Conservation (phyloP, 2,797 vertebrate species). For the Platalea minor region DNA sequence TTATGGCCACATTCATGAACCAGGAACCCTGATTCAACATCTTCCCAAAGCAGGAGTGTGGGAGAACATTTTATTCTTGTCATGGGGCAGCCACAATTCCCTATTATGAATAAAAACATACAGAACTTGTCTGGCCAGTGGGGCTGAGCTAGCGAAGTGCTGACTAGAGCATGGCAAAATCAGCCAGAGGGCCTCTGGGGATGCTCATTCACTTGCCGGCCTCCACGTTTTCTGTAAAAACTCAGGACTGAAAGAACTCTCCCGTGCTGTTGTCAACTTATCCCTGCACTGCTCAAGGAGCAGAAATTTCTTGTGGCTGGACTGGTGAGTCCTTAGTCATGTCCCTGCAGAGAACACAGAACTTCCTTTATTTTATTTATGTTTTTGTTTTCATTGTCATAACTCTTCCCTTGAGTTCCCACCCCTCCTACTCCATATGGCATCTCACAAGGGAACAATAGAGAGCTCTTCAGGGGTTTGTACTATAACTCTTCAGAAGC, state of each 20-base stretch:
- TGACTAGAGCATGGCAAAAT: neutral
- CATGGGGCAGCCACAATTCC: neutral
- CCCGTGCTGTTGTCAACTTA: neutral
- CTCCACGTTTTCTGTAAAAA: neutral
- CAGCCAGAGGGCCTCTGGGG: neutral
- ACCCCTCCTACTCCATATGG: conserved; percentile 67
- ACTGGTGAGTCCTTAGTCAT: conserved; percentile 8
- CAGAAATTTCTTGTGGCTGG: neutral
- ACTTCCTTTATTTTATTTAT: conserved; percentile 67
- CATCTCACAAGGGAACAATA: conserved; percentile 65
- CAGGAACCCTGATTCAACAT: neutral
- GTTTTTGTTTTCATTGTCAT: conserved; percentile 68
- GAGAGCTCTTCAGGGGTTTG: conserved; percentile 56
- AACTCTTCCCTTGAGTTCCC: conserved; percentile 59
- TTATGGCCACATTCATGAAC: fast-evolving
- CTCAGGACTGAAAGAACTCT: neutral
- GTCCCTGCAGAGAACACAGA: conserved; percentile 43
- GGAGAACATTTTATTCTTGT: neutral
- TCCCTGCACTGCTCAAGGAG: neutral
- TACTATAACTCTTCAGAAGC: conserved; percentile 42
- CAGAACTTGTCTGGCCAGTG: neutral
- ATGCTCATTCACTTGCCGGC: neutral
- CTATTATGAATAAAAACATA: neutral
- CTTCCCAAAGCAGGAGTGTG: neutral
- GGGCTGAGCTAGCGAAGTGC: neutral